Evolutionary conservation across 2,113 vertebrate species (phyloP).

Genomic region (Choloepus hoffmanni): DNA sequence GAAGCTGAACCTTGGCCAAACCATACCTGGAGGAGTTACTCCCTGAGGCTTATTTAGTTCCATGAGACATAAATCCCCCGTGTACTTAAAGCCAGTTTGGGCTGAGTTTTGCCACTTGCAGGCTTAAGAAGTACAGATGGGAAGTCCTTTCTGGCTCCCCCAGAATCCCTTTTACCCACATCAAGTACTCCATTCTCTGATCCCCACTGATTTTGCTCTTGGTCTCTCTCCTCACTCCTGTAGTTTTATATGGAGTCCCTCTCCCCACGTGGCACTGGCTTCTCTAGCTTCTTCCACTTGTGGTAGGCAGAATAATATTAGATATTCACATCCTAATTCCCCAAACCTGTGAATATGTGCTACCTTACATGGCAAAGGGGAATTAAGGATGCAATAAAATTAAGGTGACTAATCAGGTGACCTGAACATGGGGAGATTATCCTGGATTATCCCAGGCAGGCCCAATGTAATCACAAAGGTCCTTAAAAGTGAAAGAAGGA

Average conservation of each 20-base stretch:
- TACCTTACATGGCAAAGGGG: not conserved
- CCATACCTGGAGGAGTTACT: not conserved
- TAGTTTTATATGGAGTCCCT: not conserved
- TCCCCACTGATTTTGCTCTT: not conserved
- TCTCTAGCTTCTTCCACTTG: not conserved
- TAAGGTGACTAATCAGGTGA: not conserved
- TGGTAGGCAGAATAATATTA: not conserved
- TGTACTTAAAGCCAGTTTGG: not conserved
- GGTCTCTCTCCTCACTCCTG: not conserved
- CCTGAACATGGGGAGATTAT: not conserved
- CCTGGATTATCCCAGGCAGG: not conserved
- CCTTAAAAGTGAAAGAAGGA: not conserved
- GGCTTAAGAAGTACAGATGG: not conserved
- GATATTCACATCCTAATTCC: too few relatives aligned
- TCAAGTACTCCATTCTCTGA: not conserved
- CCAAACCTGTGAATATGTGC: not conserved
- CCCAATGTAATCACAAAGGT: not conserved
- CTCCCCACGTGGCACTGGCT: not conserved
- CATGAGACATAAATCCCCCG: not conserved
- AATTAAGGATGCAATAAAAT: not conserved
- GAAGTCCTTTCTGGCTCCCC: not conserved
- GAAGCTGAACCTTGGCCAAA: not conserved
- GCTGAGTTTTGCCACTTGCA: not conserved
- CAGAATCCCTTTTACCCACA: not conserved
- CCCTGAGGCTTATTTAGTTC: not conserved